Conservation (phyloP, 2,797 vertebrate species). For the Clarias laeviceps region DNA sequence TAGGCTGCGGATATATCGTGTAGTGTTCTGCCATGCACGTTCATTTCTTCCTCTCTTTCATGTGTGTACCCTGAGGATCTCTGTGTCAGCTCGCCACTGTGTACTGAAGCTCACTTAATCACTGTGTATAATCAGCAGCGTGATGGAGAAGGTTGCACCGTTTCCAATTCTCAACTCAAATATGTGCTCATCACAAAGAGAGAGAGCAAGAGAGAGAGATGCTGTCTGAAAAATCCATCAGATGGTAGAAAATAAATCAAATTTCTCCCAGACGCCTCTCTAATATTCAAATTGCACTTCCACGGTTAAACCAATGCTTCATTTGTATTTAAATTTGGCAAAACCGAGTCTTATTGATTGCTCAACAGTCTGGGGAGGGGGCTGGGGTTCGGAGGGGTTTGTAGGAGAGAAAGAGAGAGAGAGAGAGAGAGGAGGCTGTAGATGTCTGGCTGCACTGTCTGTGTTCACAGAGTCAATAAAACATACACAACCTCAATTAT, state of each 20-base stretch:
- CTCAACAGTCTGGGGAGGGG: conserved; percentile 57
- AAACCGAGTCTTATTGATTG: conserved; percentile 68
- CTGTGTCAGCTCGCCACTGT: conserved; percentile 47
- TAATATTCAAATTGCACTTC: conserved; percentile 62
- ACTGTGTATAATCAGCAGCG: conserved; percentile 60
- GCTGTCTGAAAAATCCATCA: conserved; percentile 49
- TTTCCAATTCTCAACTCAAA: conserved; percentile 81
- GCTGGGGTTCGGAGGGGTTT: conserved; percentile 11
- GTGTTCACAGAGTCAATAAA: conserved; percentile 61
- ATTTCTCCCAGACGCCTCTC: conserved; percentile 65
- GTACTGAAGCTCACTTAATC: conserved; percentile 62
- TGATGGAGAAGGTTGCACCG: conserved; percentile 56
- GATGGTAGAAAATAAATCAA: conserved; percentile 69
- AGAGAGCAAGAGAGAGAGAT: conserved; percentile 7
- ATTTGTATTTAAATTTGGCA: conserved; percentile 78
- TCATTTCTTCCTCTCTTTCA: conserved; percentile 35
- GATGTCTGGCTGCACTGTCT: conserved; percentile 29
- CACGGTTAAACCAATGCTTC: conserved; percentile 71
- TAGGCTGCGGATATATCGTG: neutral
- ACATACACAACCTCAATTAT: conserved; percentile 68
- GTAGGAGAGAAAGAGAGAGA: conserved; percentile 32
- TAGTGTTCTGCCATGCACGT: neutral
- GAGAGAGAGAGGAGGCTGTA: neutral
- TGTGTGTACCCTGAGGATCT: conserved; percentile 21
- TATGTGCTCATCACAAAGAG: conserved; percentile 65